Percentiles rank a stretch among this genome's conserved stretches.
Evolutionary conservation across 2,888 invertebrate species (phyloP).

Genomic region (Tortricodes alternella): DNA sequence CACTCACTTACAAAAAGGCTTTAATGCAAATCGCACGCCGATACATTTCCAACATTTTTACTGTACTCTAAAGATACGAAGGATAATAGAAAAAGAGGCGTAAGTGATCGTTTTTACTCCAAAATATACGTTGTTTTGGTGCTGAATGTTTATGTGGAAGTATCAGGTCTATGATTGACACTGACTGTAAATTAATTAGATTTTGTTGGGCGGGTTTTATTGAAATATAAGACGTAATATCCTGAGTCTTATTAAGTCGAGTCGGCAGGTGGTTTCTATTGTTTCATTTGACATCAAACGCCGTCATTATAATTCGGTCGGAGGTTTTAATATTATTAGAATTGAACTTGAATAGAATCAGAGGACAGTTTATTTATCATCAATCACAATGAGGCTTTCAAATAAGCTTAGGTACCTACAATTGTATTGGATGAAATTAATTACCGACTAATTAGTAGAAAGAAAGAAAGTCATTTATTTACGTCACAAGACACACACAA

Average conservation of each 20-base stretch:
- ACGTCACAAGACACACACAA: no score
- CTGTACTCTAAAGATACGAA: neutral
- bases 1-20: conserved; percentile 1
- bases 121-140: neutral
- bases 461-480: no score
- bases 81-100: neutral
- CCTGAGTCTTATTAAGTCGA: conserved; percentile 23
- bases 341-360: neutral
- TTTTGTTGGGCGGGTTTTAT: conserved; percentile 23
- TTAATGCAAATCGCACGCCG: no score
- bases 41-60: neutral
- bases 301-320: neutral
- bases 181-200: conserved; percentile 30
- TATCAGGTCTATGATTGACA: conserved; percentile 30
- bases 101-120: neutral
- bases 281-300: conserved; percentile 28
- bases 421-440: no score
- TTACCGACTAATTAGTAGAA: no score
- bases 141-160: conserved; percentile 4
- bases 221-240: conserved; percentile 29
- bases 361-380: neutral
- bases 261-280: conserved; percentile 29
- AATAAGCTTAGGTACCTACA: no score
- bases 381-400: no score
- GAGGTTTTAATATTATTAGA: conserved; percentile 19